Percentiles rank a stretch among this genome's conserved stretches.
phyloP scores from a whole-genome alignment of 2,113 vertebrate genomes.

The Zosterops hypoxanthus region DNA sequence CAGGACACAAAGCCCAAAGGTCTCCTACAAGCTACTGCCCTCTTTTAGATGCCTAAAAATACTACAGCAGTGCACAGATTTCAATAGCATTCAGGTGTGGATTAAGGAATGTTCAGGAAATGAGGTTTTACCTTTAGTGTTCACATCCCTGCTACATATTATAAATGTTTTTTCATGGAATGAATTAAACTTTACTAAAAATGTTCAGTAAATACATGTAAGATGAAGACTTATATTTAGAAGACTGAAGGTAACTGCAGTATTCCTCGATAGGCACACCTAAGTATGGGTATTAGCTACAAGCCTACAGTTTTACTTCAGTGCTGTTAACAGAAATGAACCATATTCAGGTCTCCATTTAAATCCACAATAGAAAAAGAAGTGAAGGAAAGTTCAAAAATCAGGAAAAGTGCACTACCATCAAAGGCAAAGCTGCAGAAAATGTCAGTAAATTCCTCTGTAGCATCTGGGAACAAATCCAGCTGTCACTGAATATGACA shows the following conservation, averaged over 20 bases:
- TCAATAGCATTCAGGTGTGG: neutral
- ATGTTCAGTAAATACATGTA: neutral
- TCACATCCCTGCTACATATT: neutral
- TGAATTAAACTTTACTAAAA: neutral
- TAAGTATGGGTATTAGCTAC: neutral
- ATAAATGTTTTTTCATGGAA: neutral
- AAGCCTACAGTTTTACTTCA: neutral
- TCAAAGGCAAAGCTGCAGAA: neutral
- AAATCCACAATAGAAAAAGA: neutral
- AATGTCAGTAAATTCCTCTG: neutral
- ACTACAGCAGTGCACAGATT: neutral
- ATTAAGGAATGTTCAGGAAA: neutral
- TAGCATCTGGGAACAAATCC: neutral
- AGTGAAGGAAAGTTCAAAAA: neutral
- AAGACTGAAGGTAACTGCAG: neutral
- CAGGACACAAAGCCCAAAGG: neutral
- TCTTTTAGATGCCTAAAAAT: neutral
- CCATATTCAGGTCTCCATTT: neutral
- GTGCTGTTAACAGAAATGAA: neutral
- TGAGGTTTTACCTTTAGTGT: neutral
- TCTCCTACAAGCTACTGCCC: neutral
- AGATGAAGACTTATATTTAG: neutral
- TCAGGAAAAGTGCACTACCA: neutral
- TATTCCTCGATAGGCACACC: neutral
- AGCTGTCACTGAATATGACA: neutral